Base-by-base conservation (phyloP, 2,888 invertebrate species). In the Cerastoderma edule region DNA sequence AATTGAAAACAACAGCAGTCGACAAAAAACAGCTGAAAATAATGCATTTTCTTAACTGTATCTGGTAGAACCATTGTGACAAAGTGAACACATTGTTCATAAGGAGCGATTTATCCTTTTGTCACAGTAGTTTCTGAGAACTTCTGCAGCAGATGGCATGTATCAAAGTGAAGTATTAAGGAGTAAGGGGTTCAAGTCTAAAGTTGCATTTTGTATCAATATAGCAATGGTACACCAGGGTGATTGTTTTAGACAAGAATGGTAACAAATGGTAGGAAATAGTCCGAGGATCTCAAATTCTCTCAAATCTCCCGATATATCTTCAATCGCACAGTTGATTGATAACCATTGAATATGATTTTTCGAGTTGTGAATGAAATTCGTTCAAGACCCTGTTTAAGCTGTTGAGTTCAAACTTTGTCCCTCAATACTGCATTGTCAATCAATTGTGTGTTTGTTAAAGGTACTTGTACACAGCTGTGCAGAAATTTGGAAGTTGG, bases 331-430 rank as follows among this genome's bases (percentile, higher is more conserved):
- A 44, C 10, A 28, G 33, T 35, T 33, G 66, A 66, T 66, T 53
- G 66, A 66, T 66, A 65, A 48, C 48, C 56, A 39, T 48, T 56
- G 24, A 56, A 65, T 68, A 69, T 46, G 65, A 46, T 39, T 64
- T 74, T 74, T 70, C 65, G 24, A 46, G 64, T 69, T 69, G 32
- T 69, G 68, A 74, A 69, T 74, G 57, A 74, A 74, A 69, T 39
- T 32, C 28, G 56, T 65, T 69, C 35, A 64, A 68, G 35, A 65
- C 68, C 54, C 10, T 63, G 63, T 64, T 74, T 70, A 50, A 66
- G 67, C 57, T 57, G 66, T 56, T 35, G 44, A 50, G 39, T 50
- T 72, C 72, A 72, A 72, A 72, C 76, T 50, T 67, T 76, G 68
- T 39, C 72, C 72, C 44, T 65, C 8, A 64, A 65, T 50, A 39